Evolutionary conservation across 2,888 invertebrate species (phyloP), one percentile per base, ranked within the genome.

Genomic region (Margaritifera margaritifera): DNA sequence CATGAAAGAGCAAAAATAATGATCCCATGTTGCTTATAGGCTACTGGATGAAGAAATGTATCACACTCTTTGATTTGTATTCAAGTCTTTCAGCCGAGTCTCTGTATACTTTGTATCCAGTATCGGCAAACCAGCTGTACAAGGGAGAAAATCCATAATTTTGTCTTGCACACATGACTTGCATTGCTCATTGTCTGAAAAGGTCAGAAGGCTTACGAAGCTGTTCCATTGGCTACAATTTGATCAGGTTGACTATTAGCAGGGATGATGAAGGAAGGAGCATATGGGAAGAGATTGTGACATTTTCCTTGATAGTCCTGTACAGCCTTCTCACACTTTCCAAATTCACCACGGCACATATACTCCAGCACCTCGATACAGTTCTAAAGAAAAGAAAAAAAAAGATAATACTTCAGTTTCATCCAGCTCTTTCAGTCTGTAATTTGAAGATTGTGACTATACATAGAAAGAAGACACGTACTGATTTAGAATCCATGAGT

Each of bases 351-450:
- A 79, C 93, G 93, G 79, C 92, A 92, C 84, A 97, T 92, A 77
- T 94, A 93, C 79, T 94, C 93, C 81, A 95, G 91, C 70, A 96
- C 94, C 82, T 94, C 94, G 78, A 94, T 93, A 91, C 96, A 96
- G 85, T 93, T 94, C 94, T 95, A 80, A 51, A 76, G 71, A 19
- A 53, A 66, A 58, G 66, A 60, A 62, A 25, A 60, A 24, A 65
- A 20, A 50, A 57, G 25, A 64, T 20, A 15, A 50, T 15, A 52
- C 20, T 24, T 20, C 2, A 19, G 31, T 50, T 42, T 55, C n/a
- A 15, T 22, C 15, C 24, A n/a, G 18, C 8, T 22, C 11, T 56
- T 18, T 22, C 55, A 55, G 56, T 56, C 18, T 56, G 8, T 15
- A 22, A 56, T 22, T 56, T 56, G 24, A 18, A 24, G 56, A 15